A percentile compares a stretch with the other conserved stretches of the same genome.
Evolutionary conservation across 2,113 vertebrate species (phyloP).

Genomic region (Syngnathus typhle): DNA sequence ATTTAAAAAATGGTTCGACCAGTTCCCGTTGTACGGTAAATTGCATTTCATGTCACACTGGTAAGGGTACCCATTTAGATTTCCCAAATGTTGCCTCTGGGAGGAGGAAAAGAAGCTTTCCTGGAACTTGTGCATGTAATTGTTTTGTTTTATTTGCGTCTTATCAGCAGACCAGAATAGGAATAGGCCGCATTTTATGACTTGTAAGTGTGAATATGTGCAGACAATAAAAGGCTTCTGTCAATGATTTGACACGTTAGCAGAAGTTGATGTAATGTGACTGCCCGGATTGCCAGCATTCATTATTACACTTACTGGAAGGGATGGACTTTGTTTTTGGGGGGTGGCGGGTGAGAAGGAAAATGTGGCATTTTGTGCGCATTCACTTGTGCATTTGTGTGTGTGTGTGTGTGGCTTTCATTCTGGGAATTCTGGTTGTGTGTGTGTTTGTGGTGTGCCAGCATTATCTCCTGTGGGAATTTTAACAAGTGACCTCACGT

Average conservation of each 20-base stretch:
- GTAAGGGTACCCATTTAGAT: not conserved
- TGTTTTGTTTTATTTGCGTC: not conserved
- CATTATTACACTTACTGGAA: constrained; percentile 42
- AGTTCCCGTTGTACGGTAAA: not conserved
- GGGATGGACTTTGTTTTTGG: constrained; percentile 15
- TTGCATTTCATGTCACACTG: not conserved
- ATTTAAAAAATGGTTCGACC: not conserved
- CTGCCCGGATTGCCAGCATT: constrained; percentile 1
- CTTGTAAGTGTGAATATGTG: not conserved
- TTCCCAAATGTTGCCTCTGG: not conserved
- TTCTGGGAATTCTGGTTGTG: constrained; percentile 45
- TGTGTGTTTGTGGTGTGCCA: constrained; percentile 41
- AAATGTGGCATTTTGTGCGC: constrained; percentile 39
- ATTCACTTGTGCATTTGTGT: constrained; percentile 19
- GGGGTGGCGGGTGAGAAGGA: constrained; percentile 15
- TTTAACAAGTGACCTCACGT: not conserved
- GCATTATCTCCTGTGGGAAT: constrained; percentile 9
- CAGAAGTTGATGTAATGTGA: constrained; percentile 4
- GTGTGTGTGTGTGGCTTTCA: constrained; percentile 44
- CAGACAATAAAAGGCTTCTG: not conserved
- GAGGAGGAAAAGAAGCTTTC: not conserved
- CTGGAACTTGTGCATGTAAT: constrained; percentile 3
- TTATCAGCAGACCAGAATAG: not conserved
- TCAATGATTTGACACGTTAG: constrained; percentile 11
- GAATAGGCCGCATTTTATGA: not conserved